These are phyloP conservation scores for Apis cerana DNA, from an alignment of 1,140 invertebrate species.

Conservation along the genomic window DNA sequence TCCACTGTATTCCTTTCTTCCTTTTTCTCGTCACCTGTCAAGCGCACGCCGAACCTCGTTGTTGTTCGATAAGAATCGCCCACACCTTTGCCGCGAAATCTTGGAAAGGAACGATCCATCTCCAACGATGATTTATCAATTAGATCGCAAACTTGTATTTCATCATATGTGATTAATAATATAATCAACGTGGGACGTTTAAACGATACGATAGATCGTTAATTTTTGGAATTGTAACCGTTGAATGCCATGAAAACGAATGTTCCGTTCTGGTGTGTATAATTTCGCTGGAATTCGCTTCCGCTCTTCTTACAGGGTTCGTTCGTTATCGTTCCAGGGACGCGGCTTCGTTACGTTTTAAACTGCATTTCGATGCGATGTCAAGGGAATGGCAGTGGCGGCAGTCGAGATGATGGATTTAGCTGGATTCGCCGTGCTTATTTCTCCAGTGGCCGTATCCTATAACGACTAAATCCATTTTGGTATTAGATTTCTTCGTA, in stretches of 20 bases:
- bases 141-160: neutral
- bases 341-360: constrained; percentile 63
- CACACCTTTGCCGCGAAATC: constrained; percentile 7
- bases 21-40: constrained; percentile 44
- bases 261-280: constrained; percentile 51
- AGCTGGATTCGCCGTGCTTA: constrained; percentile 56
- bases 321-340: constrained; percentile 57
- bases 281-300: constrained; percentile 55
- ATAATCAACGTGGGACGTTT: too few relatives aligned
- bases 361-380: constrained; percentile 64
- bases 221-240: too few relatives aligned
- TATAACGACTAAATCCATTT: constrained; percentile 71
- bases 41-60: constrained; percentile 45
- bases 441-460: constrained; percentile 59
- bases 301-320: constrained; percentile 29
- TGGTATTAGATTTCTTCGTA: constrained; percentile 72
- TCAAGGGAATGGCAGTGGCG: constrained; percentile 37
- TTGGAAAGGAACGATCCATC: too few relatives aligned
- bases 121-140: too few relatives aligned
- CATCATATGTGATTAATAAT: too few relatives aligned
- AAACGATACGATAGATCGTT: too few relatives aligned
- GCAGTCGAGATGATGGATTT: constrained; percentile 65
- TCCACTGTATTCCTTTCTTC: constrained; percentile 17
- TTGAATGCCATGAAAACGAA: constrained; percentile 28
- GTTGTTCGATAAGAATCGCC: constrained; percentile 27